These are phyloP conservation scores for Carabus problematicus DNA, from an alignment of 2,888 invertebrate genomes.

Conservation along the genomic window DNA sequence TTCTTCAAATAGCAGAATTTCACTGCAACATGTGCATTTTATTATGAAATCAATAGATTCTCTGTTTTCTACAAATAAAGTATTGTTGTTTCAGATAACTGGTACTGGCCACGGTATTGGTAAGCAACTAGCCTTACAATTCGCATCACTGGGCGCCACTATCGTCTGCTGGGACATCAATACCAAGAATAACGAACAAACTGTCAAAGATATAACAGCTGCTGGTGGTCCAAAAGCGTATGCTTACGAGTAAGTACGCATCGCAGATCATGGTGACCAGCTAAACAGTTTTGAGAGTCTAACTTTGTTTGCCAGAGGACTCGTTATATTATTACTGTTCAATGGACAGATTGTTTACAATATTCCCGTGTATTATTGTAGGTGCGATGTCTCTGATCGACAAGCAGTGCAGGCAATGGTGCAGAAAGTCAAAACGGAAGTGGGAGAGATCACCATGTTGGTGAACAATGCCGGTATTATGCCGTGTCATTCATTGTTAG, in stretches of 20 bases:
- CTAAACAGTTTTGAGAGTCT: too few relatives aligned
- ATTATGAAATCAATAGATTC: too few relatives aligned
- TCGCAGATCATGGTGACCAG: too few relatives aligned
- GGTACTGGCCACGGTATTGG: constrained; percentile 89
- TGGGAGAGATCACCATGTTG: constrained; percentile 79
- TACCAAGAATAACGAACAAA: constrained; percentile 71
- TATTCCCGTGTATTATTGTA: constrained; percentile 50
- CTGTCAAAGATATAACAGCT: constrained; percentile 66
- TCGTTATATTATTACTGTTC: too few relatives aligned
- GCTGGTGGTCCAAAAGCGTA: constrained; percentile 61
- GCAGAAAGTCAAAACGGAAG: constrained; percentile 69
- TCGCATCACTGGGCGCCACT: constrained; percentile 73
- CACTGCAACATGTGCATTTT: too few relatives aligned
- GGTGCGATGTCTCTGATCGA: constrained; percentile 79
- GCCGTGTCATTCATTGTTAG: constrained; percentile 75
- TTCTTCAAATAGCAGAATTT: too few relatives aligned
- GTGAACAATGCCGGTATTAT: constrained; percentile 90
- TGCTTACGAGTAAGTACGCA: constrained; percentile 54
- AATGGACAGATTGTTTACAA: too few relatives aligned
- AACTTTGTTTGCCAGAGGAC: too few relatives aligned
- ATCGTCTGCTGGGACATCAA: constrained; percentile 83
- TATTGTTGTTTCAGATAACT: constrained; percentile 69
- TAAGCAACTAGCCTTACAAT: constrained; percentile 75
- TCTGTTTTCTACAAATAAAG: too few relatives aligned
- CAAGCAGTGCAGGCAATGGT: constrained; percentile 71